Evolutionary conservation across 2,888 invertebrate species (phyloP).

Genomic region (Heliconius ismenius): DNA sequence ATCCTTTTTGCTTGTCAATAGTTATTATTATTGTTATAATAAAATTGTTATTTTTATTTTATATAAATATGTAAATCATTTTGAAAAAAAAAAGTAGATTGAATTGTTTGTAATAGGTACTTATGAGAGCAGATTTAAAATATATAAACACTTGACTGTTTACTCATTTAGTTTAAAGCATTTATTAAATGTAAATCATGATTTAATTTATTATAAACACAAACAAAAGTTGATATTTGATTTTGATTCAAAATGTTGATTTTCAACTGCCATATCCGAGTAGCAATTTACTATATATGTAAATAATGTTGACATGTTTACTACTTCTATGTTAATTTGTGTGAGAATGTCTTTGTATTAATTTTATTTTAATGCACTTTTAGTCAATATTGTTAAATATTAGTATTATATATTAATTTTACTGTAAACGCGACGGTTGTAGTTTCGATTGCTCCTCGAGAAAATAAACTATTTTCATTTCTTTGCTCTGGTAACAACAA

Average conservation of each 20-base stretch:
- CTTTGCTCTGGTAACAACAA: no score
- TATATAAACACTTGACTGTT: conserved; percentile 4
- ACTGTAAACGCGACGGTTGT: not conserved
- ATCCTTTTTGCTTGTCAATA: not conserved
- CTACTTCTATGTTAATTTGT: not conserved
- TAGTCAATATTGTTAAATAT: not conserved
- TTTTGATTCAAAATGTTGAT: not conserved
- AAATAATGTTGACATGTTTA: not conserved
- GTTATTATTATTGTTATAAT: no score
- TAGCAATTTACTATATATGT: not conserved
- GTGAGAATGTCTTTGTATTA: not conserved
- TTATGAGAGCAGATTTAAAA: not conserved
- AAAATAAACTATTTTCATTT: not conserved
- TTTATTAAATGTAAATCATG: conserved; percentile 9
- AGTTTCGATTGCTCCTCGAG: not conserved
- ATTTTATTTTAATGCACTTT: not conserved
- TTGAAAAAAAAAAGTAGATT: not conserved
- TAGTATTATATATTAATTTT: not conserved
- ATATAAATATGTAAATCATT: not conserved
- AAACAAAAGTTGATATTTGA: not conserved
- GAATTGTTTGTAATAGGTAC: not conserved
- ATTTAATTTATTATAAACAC: not conserved
- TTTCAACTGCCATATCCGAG: no score
- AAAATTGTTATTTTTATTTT: not conserved
- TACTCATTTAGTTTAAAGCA: not conserved